Base-by-base conservation (phyloP, 1,140 invertebrate species). In the Apis cerana region DNA sequence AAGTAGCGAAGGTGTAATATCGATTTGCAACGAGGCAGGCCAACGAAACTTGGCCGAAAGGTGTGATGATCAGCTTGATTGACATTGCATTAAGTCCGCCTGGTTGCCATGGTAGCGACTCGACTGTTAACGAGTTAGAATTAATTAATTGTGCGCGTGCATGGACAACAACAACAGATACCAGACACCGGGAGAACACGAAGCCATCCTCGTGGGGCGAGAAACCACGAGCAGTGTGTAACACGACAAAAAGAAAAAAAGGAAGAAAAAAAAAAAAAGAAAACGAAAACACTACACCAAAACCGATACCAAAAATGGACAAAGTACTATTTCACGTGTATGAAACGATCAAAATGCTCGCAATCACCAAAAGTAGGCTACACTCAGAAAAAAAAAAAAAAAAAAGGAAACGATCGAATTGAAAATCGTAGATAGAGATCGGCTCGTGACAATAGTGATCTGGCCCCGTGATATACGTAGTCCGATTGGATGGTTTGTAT, bases 311-410 rank as follows among this genome's bases (percentile, higher is more conserved):
- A 87, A 87, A 87, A 87, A 80, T 87, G 86, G 86, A 87, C 86
- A 87, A 87, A 87, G 85, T 87, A 87, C 86, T 87, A 87, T 87
- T 87, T 87, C 81, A 68, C 82, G 72, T 87, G 86, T 77, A 75
- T 50, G 81, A 77, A 65, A 64, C 75, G 54, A 76, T 76, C 21
- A 54, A 82, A 82, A 65, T 78, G 81, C 67, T 70, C 75, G 52
- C 81, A 59, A 33, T 10, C 65, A 56, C 17, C 33, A 33, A 43
- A 65, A 65, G 65, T 82, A 82, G 75, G 65, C 75, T 82, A 82
- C 75, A 77, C 81, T 82, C 81, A 78, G 81, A 82, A 82, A 78
- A 50, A 62, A 75, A 13, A 50, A 62, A 67, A n/a, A 33, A 33
- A 33, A 33, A 33, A 62, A 75, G 17, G 8, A 58, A 21, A 59